Evolutionary conservation across 2,888 invertebrate genomes (phyloP).

Genomic region (Himalopsyche japonica): DNA sequence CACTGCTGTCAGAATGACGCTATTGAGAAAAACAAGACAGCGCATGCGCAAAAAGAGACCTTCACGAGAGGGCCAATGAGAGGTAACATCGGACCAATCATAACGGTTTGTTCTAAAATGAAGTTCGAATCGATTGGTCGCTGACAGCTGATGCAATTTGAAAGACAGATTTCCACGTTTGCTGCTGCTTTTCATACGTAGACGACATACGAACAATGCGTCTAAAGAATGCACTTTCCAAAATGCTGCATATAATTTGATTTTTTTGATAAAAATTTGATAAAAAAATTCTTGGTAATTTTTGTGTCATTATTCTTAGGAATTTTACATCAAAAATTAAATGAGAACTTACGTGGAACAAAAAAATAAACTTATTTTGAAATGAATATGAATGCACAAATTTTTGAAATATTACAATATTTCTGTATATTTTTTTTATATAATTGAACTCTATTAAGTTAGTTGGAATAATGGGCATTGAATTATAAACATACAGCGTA

Average conservation of each 20-base stretch:
- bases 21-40: background rate
- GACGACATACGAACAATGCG: background rate
- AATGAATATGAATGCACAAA: too few relatives aligned
- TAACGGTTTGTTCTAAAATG: conserved; percentile 7
- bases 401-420: too few relatives aligned
- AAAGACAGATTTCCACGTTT: conserved; percentile 9
- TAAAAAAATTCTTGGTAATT: too few relatives aligned
- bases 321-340: too few relatives aligned
- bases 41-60: conserved; percentile 12
- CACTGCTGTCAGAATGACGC: conserved; percentile 15
- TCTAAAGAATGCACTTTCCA: background rate
- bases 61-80: background rate
- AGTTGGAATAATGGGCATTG: too few relatives aligned
- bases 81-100: background rate
- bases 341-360: too few relatives aligned
- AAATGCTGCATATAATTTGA: background rate
- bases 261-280: too few relatives aligned
- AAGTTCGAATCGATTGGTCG: conserved; percentile 21
- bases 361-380: too few relatives aligned
- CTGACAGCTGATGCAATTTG: conserved; percentile 28
- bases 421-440: too few relatives aligned
- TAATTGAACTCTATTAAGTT: too few relatives aligned
- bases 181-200: background rate
- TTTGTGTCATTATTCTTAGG: too few relatives aligned
- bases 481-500: too few relatives aligned